phyloP scores from a whole-genome alignment of 2,888 invertebrate genomes.

The Drosophila sordidula region DNA sequence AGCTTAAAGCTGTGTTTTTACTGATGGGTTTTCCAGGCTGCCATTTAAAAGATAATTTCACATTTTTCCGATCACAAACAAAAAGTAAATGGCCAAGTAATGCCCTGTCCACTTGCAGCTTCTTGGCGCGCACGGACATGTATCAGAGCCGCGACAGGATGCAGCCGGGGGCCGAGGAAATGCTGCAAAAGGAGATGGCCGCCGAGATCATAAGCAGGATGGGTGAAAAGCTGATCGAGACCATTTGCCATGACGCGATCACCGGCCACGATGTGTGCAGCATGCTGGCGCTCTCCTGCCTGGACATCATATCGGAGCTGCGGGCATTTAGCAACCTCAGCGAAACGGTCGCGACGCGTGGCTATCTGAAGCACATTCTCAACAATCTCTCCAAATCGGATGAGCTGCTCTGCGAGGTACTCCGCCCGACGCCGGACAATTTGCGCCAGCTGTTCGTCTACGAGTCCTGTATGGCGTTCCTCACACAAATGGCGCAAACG shows the following conservation, averaged over 20 bases:
- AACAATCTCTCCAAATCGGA: constrained; percentile 92
- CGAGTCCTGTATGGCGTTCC: constrained; percentile 93
- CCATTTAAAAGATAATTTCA: too few species aligned
- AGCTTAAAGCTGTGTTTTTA: too few species aligned
- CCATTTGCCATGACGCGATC: constrained; percentile 93
- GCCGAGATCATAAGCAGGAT: constrained; percentile 89
- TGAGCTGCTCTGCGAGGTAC: constrained; percentile 87
- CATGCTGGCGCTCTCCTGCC: constrained; percentile 93
- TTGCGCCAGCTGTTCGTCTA: constrained; percentile 93
- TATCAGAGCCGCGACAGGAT: constrained; percentile 86
- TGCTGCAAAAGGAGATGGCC: constrained; percentile 81
- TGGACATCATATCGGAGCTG: constrained; percentile 91
- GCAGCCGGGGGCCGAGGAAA: constrained; percentile 50
- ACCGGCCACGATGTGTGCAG: constrained; percentile 95
- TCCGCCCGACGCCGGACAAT: constrained; percentile 89
- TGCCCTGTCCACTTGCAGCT: constrained; percentile 83
- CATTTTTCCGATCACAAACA: too few species aligned
- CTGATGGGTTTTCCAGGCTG: too few species aligned
- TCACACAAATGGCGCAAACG: constrained; percentile 89
- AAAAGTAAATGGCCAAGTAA: background rate
- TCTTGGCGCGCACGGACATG: constrained; percentile 89
- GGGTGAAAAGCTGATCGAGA: constrained; percentile 92
- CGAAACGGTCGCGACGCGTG: constrained; percentile 87
- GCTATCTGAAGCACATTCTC: constrained; percentile 93
- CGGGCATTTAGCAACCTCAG: constrained; percentile 90